Conservation (phyloP, 2,888 invertebrate genomes). For the Leptogaster cylindrica region DNA sequence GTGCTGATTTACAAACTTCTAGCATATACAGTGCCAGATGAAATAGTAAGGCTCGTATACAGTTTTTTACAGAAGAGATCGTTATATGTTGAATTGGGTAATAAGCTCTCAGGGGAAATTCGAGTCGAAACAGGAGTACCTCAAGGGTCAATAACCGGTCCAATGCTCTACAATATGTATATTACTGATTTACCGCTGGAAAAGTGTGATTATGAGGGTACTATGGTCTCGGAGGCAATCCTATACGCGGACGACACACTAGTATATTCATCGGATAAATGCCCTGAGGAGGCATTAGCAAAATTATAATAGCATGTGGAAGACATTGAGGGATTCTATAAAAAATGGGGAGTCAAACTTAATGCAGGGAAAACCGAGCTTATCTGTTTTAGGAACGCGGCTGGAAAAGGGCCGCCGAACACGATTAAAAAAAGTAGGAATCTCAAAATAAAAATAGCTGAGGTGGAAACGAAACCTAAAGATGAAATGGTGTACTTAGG, state of each 20-base stretch:
- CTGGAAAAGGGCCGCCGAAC: not conserved
- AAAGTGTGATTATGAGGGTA: not conserved
- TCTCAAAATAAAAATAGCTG: not conserved
- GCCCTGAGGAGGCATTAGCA: not conserved
- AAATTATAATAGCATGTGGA: not conserved
- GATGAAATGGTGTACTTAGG: too few relatives aligned
- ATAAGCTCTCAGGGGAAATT: not conserved
- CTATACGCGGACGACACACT: not conserved
- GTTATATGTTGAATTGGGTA: not conserved
- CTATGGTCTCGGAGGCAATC: not conserved
- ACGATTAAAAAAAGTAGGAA: not conserved
- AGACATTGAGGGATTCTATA: not conserved
- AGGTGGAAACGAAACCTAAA: too few relatives aligned
- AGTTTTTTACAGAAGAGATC: not conserved
- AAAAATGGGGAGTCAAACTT: not conserved
- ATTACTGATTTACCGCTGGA: not conserved
- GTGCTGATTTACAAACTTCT: not conserved
- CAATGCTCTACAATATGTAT: not conserved
- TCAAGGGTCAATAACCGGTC: not conserved
- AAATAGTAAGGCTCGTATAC: not conserved
- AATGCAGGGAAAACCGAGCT: not conserved
- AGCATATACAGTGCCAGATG: not conserved
- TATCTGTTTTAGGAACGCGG: not conserved
- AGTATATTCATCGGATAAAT: not conserved
- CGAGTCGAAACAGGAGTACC: not conserved